Evolutionary conservation across 1,140 invertebrate species (phyloP).

Genomic region (Myzus persicae): DNA sequence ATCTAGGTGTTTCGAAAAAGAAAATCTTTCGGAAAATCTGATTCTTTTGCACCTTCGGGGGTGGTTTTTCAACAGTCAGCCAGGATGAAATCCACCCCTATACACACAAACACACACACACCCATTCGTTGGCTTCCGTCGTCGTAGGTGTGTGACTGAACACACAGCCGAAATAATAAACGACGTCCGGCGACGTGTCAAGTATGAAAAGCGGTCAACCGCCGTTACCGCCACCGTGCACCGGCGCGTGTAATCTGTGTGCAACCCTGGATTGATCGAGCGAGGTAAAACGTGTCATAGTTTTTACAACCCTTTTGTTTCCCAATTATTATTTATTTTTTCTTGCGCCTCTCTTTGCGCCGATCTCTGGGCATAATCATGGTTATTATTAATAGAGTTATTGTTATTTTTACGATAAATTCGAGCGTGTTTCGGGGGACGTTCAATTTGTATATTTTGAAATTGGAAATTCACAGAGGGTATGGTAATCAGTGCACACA

Average conservation of each 20-base stretch:
- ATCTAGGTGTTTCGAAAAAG: too few species aligned
- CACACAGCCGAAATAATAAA: constrained; percentile 18
- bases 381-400: background rate
- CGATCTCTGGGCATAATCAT: background rate
- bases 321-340: background rate
- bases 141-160: background rate
- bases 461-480: background rate
- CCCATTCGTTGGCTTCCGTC: background rate
- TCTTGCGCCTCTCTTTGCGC: background rate
- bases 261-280: constrained; percentile 1
- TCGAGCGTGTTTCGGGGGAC: background rate
- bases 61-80: background rate
- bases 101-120: background rate
- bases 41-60: background rate
- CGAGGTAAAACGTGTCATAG: background rate
- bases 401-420: background rate
- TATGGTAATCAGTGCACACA: background rate
- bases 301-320: constrained; percentile 13
- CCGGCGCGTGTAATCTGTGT: background rate
- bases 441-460: background rate
- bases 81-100: background rate
- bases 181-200: constrained; percentile 27
- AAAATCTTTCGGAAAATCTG: background rate
- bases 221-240: background rate
- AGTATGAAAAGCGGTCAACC: constrained; percentile 36